Conservation (phyloP, 1,140 invertebrate species). For the Brachionus angularis region DNA sequence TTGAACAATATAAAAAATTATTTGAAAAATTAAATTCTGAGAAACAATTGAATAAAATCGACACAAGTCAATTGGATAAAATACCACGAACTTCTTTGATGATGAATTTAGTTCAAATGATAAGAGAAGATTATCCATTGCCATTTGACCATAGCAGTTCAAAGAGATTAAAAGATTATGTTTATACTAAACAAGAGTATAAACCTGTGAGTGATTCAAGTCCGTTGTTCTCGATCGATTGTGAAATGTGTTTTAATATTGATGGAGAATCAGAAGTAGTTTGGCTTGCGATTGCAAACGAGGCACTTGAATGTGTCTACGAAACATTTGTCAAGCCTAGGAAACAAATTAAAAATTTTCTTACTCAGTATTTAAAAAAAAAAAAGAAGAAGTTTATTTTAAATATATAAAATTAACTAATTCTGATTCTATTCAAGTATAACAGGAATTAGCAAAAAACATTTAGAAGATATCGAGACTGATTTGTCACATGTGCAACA, state of each 20-base stretch:
- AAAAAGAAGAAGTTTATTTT: no score
- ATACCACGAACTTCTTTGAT: slow-evolving; percentile 32
- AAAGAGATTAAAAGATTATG: neutral
- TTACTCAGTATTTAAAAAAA: slow-evolving; percentile 37
- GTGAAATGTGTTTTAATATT: slow-evolving; percentile 43
- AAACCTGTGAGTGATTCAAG: neutral
- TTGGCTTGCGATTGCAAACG: slow-evolving; percentile 41
- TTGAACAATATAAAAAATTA: slow-evolving; percentile 1
- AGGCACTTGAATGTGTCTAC: slow-evolving; percentile 33
- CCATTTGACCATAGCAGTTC: slow-evolving; percentile 32
- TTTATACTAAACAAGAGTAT: slow-evolving; percentile 24
- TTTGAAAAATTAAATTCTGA: slow-evolving; percentile 27
- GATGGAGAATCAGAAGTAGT: slow-evolving; percentile 38
- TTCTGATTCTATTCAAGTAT: neutral
- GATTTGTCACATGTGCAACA: slow-evolving; percentile 4
- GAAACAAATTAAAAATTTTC: slow-evolving; percentile 25
- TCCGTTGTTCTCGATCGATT: slow-evolving; percentile 42
- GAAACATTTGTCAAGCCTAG: slow-evolving; percentile 35
- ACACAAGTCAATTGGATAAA: slow-evolving; percentile 34
- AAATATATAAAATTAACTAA: neutral
- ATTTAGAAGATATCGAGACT: neutral
- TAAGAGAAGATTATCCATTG: slow-evolving; percentile 41
- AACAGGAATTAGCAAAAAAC: slow-evolving; percentile 3
- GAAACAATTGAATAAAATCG: neutral
- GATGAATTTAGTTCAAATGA: slow-evolving; percentile 29